Base-by-base conservation (phyloP, 2,888 invertebrate genomes). In the Buathra laborator region DNA sequence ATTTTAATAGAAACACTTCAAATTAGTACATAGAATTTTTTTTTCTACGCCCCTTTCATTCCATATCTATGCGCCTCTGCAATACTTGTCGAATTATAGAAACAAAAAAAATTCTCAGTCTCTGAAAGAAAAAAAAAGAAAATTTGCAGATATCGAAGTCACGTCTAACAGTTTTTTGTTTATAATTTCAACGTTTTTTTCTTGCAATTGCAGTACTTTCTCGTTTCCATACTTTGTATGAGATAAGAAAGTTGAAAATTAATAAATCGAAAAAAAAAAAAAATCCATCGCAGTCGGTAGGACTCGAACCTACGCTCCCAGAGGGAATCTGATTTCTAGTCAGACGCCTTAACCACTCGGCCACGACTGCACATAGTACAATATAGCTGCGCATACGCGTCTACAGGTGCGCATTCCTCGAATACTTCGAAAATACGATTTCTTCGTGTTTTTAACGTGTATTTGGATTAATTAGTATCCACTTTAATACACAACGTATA, bases 251-350 rank as follows among this genome's bases (percentile, higher is more conserved):
- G 53, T 16, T 2, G 10, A 19, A 53, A 24, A 37, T 16, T 2
- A 7, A 19, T 16, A 24, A 37, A 48, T 53, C 19, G 37, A 59
- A 53, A 29, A 80, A 76, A 72, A 84, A 84, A 76, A 80, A 76
- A 70, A 43, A 19, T 2, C 0, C 0, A 32, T 91, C 97, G 97
- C 97, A 96, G 97, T 96, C 96, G 96, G 97, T 96, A 97, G 97
- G 97, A 97, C 96, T 97, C 97, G 97, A 97, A 97, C 97, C 97
- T 97, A 96, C 97, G 97, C 97, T 97, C 97, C 97, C 96, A 97
- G 96, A 97, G 97, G 97, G 97, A 97, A 97, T 96, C 96, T 96
- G 97, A 97, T 97, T 97, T 97, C 97, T 96, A 97, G 97, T 97
- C 97, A 97, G 96, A 96, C 97, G 97, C 97, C 97, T 97, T 97